Base-by-base conservation (phyloP, 2,888 invertebrate genomes). In the Tanypteryx hageni region DNA sequence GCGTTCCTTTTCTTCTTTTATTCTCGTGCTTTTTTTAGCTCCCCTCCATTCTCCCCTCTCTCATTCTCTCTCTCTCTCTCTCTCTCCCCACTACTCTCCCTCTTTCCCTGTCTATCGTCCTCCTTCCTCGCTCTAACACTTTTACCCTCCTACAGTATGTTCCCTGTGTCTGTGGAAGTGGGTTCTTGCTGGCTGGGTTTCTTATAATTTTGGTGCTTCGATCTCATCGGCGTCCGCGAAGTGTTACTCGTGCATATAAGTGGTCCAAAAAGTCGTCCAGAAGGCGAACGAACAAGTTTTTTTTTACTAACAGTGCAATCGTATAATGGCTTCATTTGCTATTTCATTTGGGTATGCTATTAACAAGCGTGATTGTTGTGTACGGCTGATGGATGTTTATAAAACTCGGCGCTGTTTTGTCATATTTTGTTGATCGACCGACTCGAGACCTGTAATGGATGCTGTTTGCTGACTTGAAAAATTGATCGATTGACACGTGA, bases 121-220 rank as follows among this genome's bases (percentile, higher is more conserved):
- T 44, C 64, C 64, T 64, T n/a, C 44, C 61, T 31, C 61, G 18
- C 10, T 44, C 86, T 61, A 59, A 86, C 59, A 31, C 86, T 57
- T 61, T 83, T 83, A 83, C 83, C 61, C 61, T 86, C 59, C 86
- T 27, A 61, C 86, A 86, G 86, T 86, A 61, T 61, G 61, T 86
- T 86, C 61, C 31, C 86, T 16, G 61, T 61, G 61, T 31, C 61
- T 86, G 86, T n/a, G 31, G 86, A 64, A 44, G 64, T n/a, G 89
- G 64, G 89, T 18, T 57, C 56, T 5, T 18, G 44, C 64, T 64
- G 18, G 64, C 10, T 64, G 7, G 18, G 4, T 61, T 18, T 61
- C 61, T 18, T 16, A 14, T 61, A 16, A 10, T 61, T 22, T 68
- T 18, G n/a, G 76, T 76, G 76, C 22, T 22, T 10, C 22, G 76